A percentile compares a stretch with the other conserved stretches of the same genome.
phyloP scores from a whole-genome alignment of 2,888 invertebrate species.

The Schizaphis graminum region DNA sequence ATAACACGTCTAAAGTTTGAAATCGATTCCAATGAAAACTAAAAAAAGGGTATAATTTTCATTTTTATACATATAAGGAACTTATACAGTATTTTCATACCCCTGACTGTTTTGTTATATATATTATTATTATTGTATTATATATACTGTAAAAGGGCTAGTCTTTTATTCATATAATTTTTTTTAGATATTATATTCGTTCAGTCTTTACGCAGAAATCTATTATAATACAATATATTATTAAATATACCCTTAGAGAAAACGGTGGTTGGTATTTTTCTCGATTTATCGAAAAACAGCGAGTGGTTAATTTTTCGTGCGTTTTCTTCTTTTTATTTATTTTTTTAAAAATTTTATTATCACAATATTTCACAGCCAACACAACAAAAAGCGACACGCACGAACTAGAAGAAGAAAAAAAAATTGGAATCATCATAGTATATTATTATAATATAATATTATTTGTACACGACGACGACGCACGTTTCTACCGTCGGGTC shows the following conservation, averaged over 20 bases:
- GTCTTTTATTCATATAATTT: constrained; percentile 59
- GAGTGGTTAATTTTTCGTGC: constrained; percentile 56
- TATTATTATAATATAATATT: constrained; percentile 24
- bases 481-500: constrained; percentile 16
- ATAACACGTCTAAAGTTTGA: not conserved
- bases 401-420: constrained; percentile 49
- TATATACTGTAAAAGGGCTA: constrained; percentile 54
- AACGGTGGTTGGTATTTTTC: constrained; percentile 32
- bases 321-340: constrained; percentile 56
- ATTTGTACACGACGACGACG: constrained; percentile 34
- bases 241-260: constrained; percentile 57
- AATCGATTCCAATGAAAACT: constrained; percentile 3
- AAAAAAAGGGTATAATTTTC: constrained; percentile 29
- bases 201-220: constrained; percentile 64
- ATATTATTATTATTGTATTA: constrained; percentile 20
- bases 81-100: constrained; percentile 45
- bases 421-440: constrained; percentile 38
- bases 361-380: constrained; percentile 66
- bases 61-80: constrained; percentile 60
- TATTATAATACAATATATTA: constrained; percentile 32
- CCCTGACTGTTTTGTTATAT: constrained; percentile 45
- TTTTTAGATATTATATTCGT: constrained; percentile 61
- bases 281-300: constrained; percentile 44
- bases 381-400: constrained; percentile 66
- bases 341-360: constrained; percentile 57